Percentiles rank a stretch among this genome's conserved stretches.
Evolutionary conservation across 2,888 invertebrate species (phyloP).

Genomic region (Drosophila multiciliata): DNA sequence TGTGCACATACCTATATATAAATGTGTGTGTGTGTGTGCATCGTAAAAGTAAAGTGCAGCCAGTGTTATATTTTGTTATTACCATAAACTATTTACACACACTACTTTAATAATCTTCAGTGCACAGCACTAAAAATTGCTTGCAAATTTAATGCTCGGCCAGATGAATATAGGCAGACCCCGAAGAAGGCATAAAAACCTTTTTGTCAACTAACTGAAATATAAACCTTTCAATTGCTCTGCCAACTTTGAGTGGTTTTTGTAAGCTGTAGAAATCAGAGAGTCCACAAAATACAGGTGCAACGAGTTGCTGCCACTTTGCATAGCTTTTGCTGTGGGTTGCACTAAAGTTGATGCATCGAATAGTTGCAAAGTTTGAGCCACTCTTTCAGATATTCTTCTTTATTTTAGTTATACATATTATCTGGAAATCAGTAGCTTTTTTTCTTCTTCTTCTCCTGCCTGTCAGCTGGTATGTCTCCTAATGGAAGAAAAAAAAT

Average conservation of each 20-base stretch:
- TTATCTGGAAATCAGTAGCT: slow-evolving; percentile 12
- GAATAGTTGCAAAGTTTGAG: slow-evolving; percentile 26
- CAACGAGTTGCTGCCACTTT: slow-evolving; percentile 12
- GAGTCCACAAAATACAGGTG: slow-evolving; percentile 41
- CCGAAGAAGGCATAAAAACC: slow-evolving; percentile 55
- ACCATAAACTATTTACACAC: slow-evolving; percentile 77
- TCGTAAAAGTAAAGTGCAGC: slow-evolving; percentile 60
- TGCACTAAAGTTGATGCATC: not conserved
- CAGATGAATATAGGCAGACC: not conserved
- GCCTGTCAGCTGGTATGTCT: slow-evolving; percentile 18
- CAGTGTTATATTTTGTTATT: slow-evolving; percentile 63
- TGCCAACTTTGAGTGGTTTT: slow-evolving; percentile 51
- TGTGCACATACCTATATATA: not conserved
- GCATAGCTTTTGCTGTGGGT: not conserved
- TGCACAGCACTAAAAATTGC: slow-evolving; percentile 45
- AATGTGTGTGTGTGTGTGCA: not conserved
- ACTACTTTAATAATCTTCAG: slow-evolving; percentile 63
- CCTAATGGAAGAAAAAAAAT: slow-evolving; percentile 22
- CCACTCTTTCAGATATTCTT: not conserved
- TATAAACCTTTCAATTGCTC: slow-evolving; percentile 26
- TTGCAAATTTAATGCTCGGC: slow-evolving; percentile 40
- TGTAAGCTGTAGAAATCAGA: slow-evolving; percentile 50
- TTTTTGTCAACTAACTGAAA: slow-evolving; percentile 60
- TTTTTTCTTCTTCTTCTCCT: slow-evolving; percentile 3
- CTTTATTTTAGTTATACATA: slow-evolving; percentile 19